phyloP scores from a whole-genome alignment of 2,888 invertebrate genomes.

The Chamaedrilus cognettii region DNA sequence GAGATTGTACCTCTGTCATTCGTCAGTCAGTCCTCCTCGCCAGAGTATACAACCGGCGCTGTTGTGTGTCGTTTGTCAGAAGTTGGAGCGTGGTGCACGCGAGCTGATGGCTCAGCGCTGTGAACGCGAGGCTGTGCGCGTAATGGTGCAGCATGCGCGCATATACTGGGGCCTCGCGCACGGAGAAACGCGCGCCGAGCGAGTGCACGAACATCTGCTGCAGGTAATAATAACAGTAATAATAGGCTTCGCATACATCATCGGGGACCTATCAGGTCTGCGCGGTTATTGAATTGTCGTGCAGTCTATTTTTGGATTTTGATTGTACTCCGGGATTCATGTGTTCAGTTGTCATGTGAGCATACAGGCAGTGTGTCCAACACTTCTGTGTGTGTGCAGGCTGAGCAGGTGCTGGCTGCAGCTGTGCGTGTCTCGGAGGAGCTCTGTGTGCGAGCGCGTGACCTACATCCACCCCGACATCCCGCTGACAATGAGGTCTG shows the following conservation, averaged over 20 bases:
- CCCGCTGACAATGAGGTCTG: too few relatives aligned
- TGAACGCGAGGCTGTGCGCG: conserved; percentile 44
- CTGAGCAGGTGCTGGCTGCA: neutral
- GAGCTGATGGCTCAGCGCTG: conserved; percentile 44
- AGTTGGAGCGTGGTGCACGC: conserved; percentile 26
- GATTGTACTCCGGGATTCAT: neutral
- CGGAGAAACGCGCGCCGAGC: conserved; percentile 36
- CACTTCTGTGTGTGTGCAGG: neutral
- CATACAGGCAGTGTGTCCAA: too few relatives aligned
- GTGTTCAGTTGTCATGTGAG: too few relatives aligned
- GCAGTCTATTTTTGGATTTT: neutral
- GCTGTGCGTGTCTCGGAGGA: too few relatives aligned
- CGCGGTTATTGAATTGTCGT: neutral
- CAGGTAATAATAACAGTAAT: too few relatives aligned
- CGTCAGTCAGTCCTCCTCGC: too few relatives aligned
- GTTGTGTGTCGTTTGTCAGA: too few relatives aligned
- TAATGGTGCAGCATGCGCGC: conserved; percentile 47
- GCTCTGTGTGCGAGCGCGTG: too few relatives aligned
- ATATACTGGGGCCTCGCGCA: conserved; percentile 45
- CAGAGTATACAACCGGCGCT: too few relatives aligned
- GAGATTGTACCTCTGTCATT: neutral
- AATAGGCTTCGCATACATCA: too few relatives aligned
- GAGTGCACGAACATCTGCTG: conserved; percentile 46
- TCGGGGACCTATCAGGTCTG: neutral
- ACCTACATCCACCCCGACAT: too few relatives aligned